Evolutionary conservation across 1,140 invertebrate species (phyloP).

Genomic region (Lepidurus couesii): DNA sequence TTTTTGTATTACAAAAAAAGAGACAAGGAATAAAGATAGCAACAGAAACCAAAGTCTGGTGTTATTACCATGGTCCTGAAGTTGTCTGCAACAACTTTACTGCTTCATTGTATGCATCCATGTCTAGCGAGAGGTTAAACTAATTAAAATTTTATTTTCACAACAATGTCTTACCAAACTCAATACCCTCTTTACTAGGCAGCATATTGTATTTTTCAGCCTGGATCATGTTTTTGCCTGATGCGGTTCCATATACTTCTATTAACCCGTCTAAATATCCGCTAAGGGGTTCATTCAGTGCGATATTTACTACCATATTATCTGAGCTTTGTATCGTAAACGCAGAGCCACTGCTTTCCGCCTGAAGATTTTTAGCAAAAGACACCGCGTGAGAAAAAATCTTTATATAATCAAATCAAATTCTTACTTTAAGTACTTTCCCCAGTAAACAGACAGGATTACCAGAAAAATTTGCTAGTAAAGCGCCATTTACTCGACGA

Average conservation of each 20-base stretch:
- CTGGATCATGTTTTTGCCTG: background rate
- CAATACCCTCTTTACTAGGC: background rate
- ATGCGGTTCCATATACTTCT: background rate
- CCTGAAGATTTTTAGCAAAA: background rate
- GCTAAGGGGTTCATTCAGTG: background rate
- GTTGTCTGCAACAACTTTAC: slow-evolving; percentile 2
- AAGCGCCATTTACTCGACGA: background rate
- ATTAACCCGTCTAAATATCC: background rate
- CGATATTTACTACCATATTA: background rate
- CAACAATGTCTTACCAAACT: background rate
- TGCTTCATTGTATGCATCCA: background rate
- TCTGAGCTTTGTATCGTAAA: background rate
- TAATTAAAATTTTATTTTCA: background rate
- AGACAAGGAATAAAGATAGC: background rate
- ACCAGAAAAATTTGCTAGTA: background rate
- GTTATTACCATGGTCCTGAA: slow-evolving; percentile 1
- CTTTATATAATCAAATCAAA: background rate
- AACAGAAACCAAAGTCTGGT: background rate
- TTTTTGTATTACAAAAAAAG: too few species aligned
- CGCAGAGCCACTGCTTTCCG: background rate
- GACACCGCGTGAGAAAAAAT: background rate
- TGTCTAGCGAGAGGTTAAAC: background rate
- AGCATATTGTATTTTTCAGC: background rate
- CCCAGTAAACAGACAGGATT: background rate
- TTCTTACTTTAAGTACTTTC: background rate